phyloP scores from a whole-genome alignment of 2,888 invertebrate genomes.

The Mesoligia furuncula region DNA sequence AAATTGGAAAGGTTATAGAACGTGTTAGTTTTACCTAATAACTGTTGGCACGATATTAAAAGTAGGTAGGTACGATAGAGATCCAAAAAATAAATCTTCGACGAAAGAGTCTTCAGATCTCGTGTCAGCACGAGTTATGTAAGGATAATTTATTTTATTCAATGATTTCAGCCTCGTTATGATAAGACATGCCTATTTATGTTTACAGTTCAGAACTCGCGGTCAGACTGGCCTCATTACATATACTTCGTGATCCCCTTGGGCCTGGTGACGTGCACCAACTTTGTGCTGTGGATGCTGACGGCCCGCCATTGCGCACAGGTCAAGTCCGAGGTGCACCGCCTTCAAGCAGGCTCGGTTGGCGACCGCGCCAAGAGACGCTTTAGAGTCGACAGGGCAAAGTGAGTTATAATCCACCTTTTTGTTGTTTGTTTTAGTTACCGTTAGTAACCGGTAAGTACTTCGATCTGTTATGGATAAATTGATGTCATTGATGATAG shows the following conservation, averaged over 20 bases:
- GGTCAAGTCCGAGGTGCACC: slow-evolving; percentile 94
- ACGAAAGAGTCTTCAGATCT: background rate
- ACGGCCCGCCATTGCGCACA: slow-evolving; percentile 93
- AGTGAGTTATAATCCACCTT: slow-evolving; percentile 84
- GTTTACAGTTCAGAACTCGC: slow-evolving; percentile 81
- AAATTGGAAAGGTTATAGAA: background rate
- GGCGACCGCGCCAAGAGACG: slow-evolving; percentile 91
- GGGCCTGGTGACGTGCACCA: slow-evolving; percentile 91
- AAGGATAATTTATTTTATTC: no score
- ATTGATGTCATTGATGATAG: slow-evolving; percentile 21
- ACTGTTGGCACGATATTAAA: background rate
- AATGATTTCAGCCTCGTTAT: background rate
- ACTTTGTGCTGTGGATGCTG: slow-evolving; percentile 92
- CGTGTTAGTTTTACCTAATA: background rate
- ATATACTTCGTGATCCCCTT: slow-evolving; percentile 92
- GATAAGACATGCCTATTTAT: slow-evolving; percentile 13
- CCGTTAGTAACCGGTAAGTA: slow-evolving; percentile 24
- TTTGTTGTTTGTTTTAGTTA: background rate
- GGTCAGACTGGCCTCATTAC: slow-evolving; percentile 86
- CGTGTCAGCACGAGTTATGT: background rate
- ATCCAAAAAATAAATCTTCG: background rate
- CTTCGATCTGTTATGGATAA: background rate
- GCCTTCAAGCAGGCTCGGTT: slow-evolving; percentile 92
- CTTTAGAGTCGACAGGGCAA: slow-evolving; percentile 93
- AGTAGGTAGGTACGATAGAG: no score